Base-by-base conservation (phyloP, 1,140 invertebrate genomes). In the Temnothorax curvispinosus region DNA sequence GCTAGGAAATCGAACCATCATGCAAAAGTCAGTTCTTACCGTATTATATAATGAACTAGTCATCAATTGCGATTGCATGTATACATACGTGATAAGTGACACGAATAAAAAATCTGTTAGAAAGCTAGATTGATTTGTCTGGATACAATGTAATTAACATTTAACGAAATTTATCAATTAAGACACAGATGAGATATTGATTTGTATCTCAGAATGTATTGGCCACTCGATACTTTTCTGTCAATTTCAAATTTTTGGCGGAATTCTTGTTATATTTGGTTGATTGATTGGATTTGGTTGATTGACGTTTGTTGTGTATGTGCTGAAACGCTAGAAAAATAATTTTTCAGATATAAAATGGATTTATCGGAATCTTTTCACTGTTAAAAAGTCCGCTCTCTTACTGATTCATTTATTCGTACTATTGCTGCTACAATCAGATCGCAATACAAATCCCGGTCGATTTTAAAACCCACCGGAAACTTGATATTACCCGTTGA, bases 401-500 rank as follows among this genome's bases (percentile, higher is more conserved):
- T 77, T 62, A 47, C 58, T 32, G 38, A 62, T 77, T 44, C 38
- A 77, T 60, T 47, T 76, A 76, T 47, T 60, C 69, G 54, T 54
- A 60, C 52, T 76, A 21, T 69, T 56, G 41, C 47, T 74, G 47
- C 84, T 82, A 62, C 87, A 67, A 50, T 78, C 77, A 50, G 87
- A 75, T 75, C 32, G 38, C 69, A 75, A 58, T 56, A 32, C 60
- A 75, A 47, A 64, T 18, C 7, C 56, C 52, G 71, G 52, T 65
- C 54, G 52, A 69, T 75, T 85, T 76, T 75, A 67, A 67, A 74
- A n/a, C 11, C 27, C 56, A 32, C 35, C 15, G 52, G 27, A n/a
- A 62, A 74, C n/a, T 82, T 21, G 35, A 69, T 41, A 76, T 54
- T 76, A 41, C 3, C 54, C 38, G 9, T 76, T 56, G 74, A 58